These are phyloP conservation scores for Pseudochirops corinnae DNA, from an alignment of 2,797 vertebrate genomes.

Conservation along the genomic window DNA sequence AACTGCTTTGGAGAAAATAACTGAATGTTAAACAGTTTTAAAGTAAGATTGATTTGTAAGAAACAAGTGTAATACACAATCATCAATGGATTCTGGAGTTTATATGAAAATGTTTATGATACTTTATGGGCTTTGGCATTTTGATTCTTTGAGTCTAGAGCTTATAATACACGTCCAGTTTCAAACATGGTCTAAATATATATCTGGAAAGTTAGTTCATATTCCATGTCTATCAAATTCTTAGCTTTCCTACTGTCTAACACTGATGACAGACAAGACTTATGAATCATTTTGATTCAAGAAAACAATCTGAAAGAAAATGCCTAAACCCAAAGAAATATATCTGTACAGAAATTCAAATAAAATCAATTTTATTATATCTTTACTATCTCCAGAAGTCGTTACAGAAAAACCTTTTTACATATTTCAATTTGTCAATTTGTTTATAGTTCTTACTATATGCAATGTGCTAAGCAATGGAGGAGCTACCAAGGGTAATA, in stretches of 20 bases:
- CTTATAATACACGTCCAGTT: conserved; percentile 46
- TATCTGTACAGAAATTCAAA: not conserved
- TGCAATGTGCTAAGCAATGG: not conserved
- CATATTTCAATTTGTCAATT: not conserved
- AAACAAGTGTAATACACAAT: not conserved
- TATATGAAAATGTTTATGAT: conserved; percentile 31
- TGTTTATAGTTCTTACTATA: not conserved
- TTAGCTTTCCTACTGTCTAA: conserved; percentile 4
- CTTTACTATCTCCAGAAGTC: not conserved
- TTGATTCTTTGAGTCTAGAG: not conserved
- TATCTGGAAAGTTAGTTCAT: conserved; percentile 25
- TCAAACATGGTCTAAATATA: conserved; percentile 38
- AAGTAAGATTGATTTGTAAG: conserved; percentile 1
- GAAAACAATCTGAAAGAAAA: not conserved
- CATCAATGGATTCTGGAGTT: conserved; percentile 24
- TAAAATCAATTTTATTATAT: not conserved
- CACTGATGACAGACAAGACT: not conserved
- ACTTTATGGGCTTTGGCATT: conserved; percentile 33
- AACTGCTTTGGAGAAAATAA: conserved; percentile 53
- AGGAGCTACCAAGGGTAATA: conserved; percentile 24
- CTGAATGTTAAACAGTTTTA: conserved; percentile 27
- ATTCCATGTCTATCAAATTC: not conserved
- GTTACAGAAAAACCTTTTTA: not conserved
- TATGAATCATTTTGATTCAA: not conserved
- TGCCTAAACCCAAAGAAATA: not conserved